Conservation (phyloP, 2,888 invertebrate species). For the Apomyelois bistriatella region DNA sequence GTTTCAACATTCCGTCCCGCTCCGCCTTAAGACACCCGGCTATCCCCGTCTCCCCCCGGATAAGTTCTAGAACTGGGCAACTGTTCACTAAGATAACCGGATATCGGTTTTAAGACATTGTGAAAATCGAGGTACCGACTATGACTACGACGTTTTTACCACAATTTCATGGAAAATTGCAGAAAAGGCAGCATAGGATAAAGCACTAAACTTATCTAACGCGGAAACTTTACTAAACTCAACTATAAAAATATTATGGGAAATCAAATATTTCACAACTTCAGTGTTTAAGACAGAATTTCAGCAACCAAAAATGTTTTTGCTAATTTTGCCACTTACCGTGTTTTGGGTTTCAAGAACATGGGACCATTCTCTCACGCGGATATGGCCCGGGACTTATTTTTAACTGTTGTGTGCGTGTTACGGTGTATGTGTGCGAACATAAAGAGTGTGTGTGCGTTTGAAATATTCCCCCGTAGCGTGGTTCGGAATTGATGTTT, state of each 20-base stretch:
- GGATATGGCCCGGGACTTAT: slow-evolving; percentile 72
- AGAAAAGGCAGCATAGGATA: no score
- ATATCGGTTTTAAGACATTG: slow-evolving; percentile 35
- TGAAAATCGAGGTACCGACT: slow-evolving; percentile 12
- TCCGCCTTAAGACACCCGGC: slow-evolving; percentile 71
- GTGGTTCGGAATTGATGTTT: slow-evolving; percentile 74
- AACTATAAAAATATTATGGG: no score
- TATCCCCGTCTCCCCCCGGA: slow-evolving; percentile 69
- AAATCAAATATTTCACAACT: no score
- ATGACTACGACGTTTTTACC: not conserved
- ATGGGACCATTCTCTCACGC: slow-evolving; percentile 65
- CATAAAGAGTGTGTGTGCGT: slow-evolving; percentile 61
- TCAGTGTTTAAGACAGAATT: no score
- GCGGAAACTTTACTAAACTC: no score
- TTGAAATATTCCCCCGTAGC: slow-evolving; percentile 73
- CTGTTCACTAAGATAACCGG: slow-evolving; percentile 46
- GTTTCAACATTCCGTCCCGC: slow-evolving; percentile 70
- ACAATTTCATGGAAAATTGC: not conserved
- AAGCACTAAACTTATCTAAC: no score
- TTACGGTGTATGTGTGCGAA: slow-evolving; percentile 42
- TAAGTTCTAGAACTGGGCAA: slow-evolving; percentile 67
- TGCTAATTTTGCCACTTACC: slow-evolving; percentile 34
- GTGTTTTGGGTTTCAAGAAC: slow-evolving; percentile 30
- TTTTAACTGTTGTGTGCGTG: slow-evolving; percentile 71
- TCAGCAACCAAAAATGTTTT: not conserved